phyloP scores from a whole-genome alignment of 1,140 invertebrate species.

The Pseudomyrmex sp. region DNA sequence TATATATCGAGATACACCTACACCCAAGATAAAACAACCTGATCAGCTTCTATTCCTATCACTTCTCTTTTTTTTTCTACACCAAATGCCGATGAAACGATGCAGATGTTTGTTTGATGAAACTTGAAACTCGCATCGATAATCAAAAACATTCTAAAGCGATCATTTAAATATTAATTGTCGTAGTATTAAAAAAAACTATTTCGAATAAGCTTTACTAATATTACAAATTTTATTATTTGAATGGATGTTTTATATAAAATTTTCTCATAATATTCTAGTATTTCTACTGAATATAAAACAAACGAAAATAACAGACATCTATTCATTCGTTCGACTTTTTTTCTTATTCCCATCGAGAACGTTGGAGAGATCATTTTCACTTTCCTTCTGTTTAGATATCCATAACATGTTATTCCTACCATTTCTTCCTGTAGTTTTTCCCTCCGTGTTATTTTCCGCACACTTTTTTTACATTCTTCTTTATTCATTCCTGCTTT shows the following conservation, averaged over 20 bases:
- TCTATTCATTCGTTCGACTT: constrained; percentile 34
- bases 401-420: constrained; percentile 40
- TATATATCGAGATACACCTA: too few species aligned
- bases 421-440: constrained; percentile 28
- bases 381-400: constrained; percentile 54
- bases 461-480: constrained; percentile 22
- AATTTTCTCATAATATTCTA: constrained; percentile 17
- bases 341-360: constrained; percentile 35
- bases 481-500: neutral
- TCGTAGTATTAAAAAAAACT: neutral
- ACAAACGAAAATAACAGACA: constrained; percentile 52
- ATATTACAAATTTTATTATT: constrained; percentile 25
- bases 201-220: constrained; percentile 24
- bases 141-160: neutral
- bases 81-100: neutral
- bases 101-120: too few species aligned
- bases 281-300: constrained; percentile 36
- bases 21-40: constrained; percentile 36
- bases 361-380: constrained; percentile 26
- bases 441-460: constrained; percentile 21
- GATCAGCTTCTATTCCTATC: neutral
- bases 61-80: constrained; percentile 2
- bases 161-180: too few species aligned
- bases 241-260: neutral
- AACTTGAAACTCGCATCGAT: neutral